Conservation (phyloP, 2,888 invertebrate species). For the Strigamia maritima region DNA sequence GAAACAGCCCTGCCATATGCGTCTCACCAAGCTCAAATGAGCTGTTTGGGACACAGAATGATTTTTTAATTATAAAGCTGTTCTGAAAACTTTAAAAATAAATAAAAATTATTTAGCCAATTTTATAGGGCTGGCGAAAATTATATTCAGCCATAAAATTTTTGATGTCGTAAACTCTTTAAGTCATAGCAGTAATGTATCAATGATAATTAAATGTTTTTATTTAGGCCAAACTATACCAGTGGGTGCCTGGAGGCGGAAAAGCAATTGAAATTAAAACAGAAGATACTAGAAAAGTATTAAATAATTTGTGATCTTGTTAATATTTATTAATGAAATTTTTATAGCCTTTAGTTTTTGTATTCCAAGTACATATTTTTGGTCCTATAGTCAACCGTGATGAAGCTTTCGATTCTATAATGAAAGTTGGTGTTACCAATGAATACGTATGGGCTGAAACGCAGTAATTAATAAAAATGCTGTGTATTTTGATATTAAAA, state of each 20-base stretch:
- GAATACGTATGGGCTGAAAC: not conserved
- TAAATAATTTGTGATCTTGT: not conserved
- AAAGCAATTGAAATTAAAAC: conserved; percentile 28
- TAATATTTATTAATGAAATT: no score
- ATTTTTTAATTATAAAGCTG: no score
- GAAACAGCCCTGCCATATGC: no score
- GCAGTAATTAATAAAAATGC: no score
- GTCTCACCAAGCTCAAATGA: no score
- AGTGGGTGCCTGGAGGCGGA: conserved; percentile 14
- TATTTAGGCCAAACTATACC: conserved; percentile 3
- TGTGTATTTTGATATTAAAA: no score
- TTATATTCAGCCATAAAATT: no score
- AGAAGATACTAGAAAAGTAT: not conserved
- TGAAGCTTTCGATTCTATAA: conserved; percentile 30
- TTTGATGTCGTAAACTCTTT: no score
- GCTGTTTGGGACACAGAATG: no score
- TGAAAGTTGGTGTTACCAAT: not conserved
- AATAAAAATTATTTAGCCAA: no score
- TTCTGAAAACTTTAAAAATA: no score
- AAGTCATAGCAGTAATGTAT: not conserved
- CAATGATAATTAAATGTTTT: not conserved
- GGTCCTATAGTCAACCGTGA: conserved; percentile 29
- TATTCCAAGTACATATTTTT: conserved; percentile 30
- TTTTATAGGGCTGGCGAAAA: no score
- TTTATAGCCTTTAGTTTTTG: conserved; percentile 3